These are phyloP conservation scores for Helobdella robusta DNA, from an alignment of 2,888 invertebrate genomes.

Conservation along the genomic window DNA sequence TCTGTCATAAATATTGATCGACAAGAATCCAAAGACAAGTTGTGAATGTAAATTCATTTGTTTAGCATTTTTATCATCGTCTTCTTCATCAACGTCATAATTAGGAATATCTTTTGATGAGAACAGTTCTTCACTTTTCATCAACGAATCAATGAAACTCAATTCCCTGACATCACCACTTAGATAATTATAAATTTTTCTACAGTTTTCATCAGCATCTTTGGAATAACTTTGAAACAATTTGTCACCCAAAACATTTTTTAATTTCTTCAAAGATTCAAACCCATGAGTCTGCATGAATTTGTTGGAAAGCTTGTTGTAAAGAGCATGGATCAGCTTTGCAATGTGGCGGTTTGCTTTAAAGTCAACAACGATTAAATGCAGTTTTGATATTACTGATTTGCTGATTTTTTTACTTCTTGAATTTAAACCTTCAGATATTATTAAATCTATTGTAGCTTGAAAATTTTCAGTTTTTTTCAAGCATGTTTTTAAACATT, in stretches of 20 bases:
- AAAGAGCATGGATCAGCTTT: conserved; percentile 13
- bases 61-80: background rate
- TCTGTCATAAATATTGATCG: background rate
- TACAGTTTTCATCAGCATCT: conserved; percentile 3
- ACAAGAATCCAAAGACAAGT: conserved; percentile 14
- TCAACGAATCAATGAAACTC: conserved; percentile 6
- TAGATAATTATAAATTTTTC: conserved; percentile 14
- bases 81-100: background rate
- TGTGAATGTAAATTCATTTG: background rate
- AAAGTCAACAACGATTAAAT: conserved; percentile 16
- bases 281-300: conserved; percentile 2
- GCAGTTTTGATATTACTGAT: conserved; percentile 13
- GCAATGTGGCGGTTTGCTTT: background rate
- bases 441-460: conserved; percentile 8
- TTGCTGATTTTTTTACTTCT: conserved; percentile 10
- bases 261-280: conserved; percentile 8
- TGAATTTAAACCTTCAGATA: conserved; percentile 16
- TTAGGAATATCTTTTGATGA: background rate
- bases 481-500: conserved; percentile 16
- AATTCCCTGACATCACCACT: conserved; percentile 9
- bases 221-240: conserved; percentile 5
- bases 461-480: conserved; percentile 19
- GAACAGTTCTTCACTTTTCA: conserved; percentile 12
- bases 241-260: conserved; percentile 2
- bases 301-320: conserved; percentile 21